Percentiles rank a stretch among this genome's conserved stretches.
Evolutionary conservation across 2,888 invertebrate genomes (phyloP).

Genomic region (Spodoptera exigua): DNA sequence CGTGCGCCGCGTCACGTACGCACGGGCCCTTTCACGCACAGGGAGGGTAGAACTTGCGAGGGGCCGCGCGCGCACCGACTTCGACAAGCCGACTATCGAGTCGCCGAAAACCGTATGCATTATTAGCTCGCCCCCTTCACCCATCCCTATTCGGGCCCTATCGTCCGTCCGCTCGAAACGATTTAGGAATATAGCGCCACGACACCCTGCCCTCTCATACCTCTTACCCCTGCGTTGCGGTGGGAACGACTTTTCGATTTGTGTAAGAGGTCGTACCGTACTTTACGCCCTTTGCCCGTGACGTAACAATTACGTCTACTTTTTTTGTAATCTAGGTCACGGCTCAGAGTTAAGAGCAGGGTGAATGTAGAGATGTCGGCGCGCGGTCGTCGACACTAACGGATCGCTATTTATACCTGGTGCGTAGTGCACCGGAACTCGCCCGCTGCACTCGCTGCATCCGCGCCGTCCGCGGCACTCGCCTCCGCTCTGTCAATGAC

Average conservation of each 20-base stretch:
- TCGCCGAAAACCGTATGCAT: constrained; percentile 83
- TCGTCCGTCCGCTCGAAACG: constrained; percentile 64
- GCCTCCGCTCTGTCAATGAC: constrained; percentile 86
- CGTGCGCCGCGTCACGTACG: constrained; percentile 81
- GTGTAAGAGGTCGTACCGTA: constrained; percentile 27
- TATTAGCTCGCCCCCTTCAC: constrained; percentile 78
- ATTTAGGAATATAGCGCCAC: constrained; percentile 63
- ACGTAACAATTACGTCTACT: constrained; percentile 59
- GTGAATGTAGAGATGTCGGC: constrained; percentile 72
- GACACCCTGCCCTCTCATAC: constrained; percentile 68
- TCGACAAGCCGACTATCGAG: constrained; percentile 74
- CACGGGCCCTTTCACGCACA: constrained; percentile 77
- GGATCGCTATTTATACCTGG: constrained; percentile 89
- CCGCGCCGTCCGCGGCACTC: constrained; percentile 83
- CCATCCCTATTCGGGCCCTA: constrained; percentile 61
- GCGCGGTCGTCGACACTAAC: constrained; percentile 89
- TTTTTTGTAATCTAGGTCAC: constrained; percentile 78
- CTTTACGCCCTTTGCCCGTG: constrained; percentile 56
- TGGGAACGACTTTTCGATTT: constrained; percentile 49
- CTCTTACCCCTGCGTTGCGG: constrained; percentile 54
- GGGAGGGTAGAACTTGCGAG: constrained; percentile 68
- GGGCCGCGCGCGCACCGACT: constrained; percentile 80
- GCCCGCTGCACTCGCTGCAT: constrained; percentile 87
- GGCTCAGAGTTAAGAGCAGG: constrained; percentile 72
- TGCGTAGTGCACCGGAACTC: constrained; percentile 88